Evolutionary conservation across 2,113 vertebrate species (phyloP).

Genomic region (Bos taurus): ARS-UCD2.0 NC_037350.1:38612501-38613000

Average conservation of each 20-base stretch:
- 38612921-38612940: neutral
- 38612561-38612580: too few species aligned
- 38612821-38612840: neutral
- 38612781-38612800: neutral
- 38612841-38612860: neutral
- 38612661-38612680: fast-evolving
- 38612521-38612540: too few species aligned
- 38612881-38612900: neutral
- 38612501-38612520: too few species aligned
- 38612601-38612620: too few species aligned
- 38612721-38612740: neutral
- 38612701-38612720: too few species aligned
- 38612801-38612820: neutral
- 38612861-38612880: neutral
- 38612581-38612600: too few species aligned
- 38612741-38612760: neutral
- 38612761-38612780: neutral
- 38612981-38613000: neutral
- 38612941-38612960: neutral
- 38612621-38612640: too few species aligned
- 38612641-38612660: too few species aligned
- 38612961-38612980: neutral
- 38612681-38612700: too few species aligned
- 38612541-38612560: too few species aligned
- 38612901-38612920: neutral